Base-by-base conservation (phyloP, 2,888 invertebrate genomes). In the Cryptus armator region DNA sequence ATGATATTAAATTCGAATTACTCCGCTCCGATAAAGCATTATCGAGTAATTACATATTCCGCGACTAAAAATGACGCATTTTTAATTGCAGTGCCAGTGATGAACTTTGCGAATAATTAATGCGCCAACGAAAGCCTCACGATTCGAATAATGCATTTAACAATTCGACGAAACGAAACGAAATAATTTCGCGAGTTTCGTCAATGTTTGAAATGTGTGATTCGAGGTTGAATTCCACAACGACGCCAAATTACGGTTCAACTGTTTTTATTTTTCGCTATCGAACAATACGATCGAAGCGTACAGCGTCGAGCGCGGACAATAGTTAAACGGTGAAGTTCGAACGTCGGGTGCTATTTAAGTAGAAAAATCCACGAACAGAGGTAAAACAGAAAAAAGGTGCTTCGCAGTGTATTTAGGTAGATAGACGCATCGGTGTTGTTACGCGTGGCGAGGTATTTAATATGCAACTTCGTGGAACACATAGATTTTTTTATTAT, bases 241-340 rank as follows among this genome's bases (percentile, higher is more conserved):
- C 29, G 29, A 19, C 24, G 12, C 14, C 10, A 14, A 59, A 29
- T 59, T 59, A 14, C 59, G 24, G 29, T 9, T 70, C 37, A 32
- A 53, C 53, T 29, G 29, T 5, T 59, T 59, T 59, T 59, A 59
- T 59, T 59, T 59, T 10, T 24, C 29, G 29, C 14, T 29, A 29
- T 59, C 59, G 59, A 14, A 29, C 14, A 24, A 24, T 5, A 43
- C 71, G 62, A 48, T 12, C 78, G 64, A 24, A 64, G 37, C 78
- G 64, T 24, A 68, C 29, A 12, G 71, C 51, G 53, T 46, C 51
- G 29, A 64, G 43, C 67, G 86, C 24, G 24, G 88, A 89, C 85
- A 90, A 90, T 88, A 88, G 87, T 89, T 88, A 72, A 86, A 85
- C 88, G 75, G 84, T 86, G 86, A 83, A 84, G 86, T 86, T 89